Percentiles rank a stretch among this genome's conserved stretches.
These are phyloP conservation scores for Lagopus muta DNA, from an alignment of 2,113 vertebrate species.

Conservation along the genomic window DNA sequence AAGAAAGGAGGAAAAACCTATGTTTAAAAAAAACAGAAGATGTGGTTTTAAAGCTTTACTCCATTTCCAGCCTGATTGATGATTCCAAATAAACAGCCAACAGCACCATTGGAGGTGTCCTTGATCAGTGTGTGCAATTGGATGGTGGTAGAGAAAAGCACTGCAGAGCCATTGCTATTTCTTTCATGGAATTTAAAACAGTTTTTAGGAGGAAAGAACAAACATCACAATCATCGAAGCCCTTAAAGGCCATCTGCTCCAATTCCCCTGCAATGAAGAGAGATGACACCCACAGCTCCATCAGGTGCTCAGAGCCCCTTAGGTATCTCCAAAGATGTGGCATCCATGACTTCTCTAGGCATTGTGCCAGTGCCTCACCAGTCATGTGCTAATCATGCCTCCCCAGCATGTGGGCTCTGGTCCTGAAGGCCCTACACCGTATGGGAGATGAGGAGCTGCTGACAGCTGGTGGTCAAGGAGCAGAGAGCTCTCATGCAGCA, in stretches of 20 bases:
- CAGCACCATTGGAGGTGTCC: background rate
- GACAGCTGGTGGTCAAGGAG: accelerated
- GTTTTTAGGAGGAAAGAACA: background rate
- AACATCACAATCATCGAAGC: background rate
- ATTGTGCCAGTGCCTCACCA: no score
- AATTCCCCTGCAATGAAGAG: no score
- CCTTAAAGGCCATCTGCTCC: no score
- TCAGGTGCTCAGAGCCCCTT: no score
- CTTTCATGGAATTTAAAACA: background rate
- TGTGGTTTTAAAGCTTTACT: conserved; percentile 18
- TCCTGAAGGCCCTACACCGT: background rate
- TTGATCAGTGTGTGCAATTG: background rate
- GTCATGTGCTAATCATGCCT: no score
- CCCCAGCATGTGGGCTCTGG: no score
- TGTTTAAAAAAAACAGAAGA: background rate
- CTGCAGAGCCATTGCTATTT: background rate
- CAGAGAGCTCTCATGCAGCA: background rate
- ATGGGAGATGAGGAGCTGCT: background rate
- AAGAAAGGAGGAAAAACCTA: accelerated
- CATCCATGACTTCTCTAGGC: no score
- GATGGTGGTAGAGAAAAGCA: background rate
- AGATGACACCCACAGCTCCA: no score
- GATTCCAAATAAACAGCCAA: conserved; percentile 44
- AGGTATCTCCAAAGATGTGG: no score
- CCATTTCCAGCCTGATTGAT: background rate